Evolutionary conservation across 2,113 vertebrate species (phyloP).

Genomic region (Blennius ocellaris): DNA sequence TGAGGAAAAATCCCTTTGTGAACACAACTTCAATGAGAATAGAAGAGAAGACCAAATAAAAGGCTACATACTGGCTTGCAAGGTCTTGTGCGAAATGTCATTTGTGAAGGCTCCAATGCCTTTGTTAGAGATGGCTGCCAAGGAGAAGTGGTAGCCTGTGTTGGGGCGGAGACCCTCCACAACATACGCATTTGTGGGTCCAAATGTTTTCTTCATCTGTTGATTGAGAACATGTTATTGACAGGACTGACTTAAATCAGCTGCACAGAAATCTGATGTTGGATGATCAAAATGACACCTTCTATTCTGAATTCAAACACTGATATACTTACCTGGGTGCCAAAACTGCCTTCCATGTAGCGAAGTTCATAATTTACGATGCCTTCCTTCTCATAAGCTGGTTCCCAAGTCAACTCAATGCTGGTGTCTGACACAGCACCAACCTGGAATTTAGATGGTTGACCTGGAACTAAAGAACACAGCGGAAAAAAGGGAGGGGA

Average conservation of each 20-base stretch:
- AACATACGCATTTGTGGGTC: slow-evolving; percentile 87
- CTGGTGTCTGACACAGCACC: slow-evolving; percentile 94
- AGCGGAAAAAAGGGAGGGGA: slow-evolving; percentile 1
- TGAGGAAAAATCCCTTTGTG: slow-evolving; percentile 27
- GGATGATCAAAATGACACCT: neutral
- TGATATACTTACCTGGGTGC: slow-evolving; percentile 83
- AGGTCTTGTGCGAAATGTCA: slow-evolving; percentile 92
- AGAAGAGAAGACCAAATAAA: slow-evolving; percentile 65
- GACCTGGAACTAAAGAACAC: slow-evolving; percentile 89
- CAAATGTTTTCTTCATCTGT: slow-evolving; percentile 91
- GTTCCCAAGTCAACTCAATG: slow-evolving; percentile 92
- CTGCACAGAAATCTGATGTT: neutral
- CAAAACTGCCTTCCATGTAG: slow-evolving; percentile 87
- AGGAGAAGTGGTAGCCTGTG: slow-evolving; percentile 94
- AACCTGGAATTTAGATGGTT: slow-evolving; percentile 94
- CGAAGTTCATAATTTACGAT: slow-evolving; percentile 93
- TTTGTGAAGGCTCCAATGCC: slow-evolving; percentile 97
- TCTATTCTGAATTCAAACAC: neutral
- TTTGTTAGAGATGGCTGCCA: slow-evolving; percentile 93
- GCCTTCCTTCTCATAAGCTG: slow-evolving; percentile 91
- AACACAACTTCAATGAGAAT: slow-evolving; percentile 39
- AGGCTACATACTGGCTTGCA: slow-evolving; percentile 98
- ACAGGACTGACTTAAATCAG: neutral
- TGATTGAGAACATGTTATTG: slow-evolving; percentile 17
- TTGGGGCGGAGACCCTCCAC: slow-evolving; percentile 94